Conservation (phyloP, 2,888 invertebrate genomes). For the Lasioglossum pauxillum region DNA sequence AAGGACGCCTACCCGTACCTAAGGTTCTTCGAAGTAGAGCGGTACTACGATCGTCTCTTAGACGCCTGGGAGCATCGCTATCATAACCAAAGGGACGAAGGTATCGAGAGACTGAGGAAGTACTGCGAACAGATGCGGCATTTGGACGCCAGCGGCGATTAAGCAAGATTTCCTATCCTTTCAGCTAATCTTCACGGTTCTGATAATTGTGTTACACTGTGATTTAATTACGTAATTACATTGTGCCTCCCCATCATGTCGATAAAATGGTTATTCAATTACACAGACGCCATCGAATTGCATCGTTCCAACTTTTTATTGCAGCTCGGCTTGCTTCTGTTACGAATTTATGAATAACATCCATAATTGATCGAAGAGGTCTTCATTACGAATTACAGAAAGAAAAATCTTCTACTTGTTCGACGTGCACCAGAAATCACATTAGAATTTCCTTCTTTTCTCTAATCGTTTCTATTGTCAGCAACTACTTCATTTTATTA, state of each 20-base stretch:
- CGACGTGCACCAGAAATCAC: too few relatives aligned
- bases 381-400: not conserved
- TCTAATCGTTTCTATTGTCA: too few relatives aligned
- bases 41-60: conserved; percentile 51
- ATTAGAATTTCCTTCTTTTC: too few relatives aligned
- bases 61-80: conserved; percentile 55
- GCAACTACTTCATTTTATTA: too few relatives aligned
- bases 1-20: conserved; percentile 11
- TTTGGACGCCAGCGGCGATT: not conserved
- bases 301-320: not conserved
- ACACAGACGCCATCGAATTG: not conserved
- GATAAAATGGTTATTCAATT: not conserved
- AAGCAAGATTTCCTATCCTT: not conserved
- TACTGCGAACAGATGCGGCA: conserved; percentile 43
- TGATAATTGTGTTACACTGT: not conserved
- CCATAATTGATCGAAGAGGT: not conserved
- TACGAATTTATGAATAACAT: conserved; percentile 6
- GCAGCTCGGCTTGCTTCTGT: not conserved
- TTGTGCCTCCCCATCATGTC: not conserved
- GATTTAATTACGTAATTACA: not conserved
- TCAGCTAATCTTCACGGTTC: not conserved
- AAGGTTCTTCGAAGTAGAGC: conserved; percentile 39
- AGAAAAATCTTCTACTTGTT: too few relatives aligned
- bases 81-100: conserved; percentile 86
- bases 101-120: conserved; percentile 81